phyloP scores from a whole-genome alignment of 2,888 invertebrate genomes.

The Buathra laborator region DNA sequence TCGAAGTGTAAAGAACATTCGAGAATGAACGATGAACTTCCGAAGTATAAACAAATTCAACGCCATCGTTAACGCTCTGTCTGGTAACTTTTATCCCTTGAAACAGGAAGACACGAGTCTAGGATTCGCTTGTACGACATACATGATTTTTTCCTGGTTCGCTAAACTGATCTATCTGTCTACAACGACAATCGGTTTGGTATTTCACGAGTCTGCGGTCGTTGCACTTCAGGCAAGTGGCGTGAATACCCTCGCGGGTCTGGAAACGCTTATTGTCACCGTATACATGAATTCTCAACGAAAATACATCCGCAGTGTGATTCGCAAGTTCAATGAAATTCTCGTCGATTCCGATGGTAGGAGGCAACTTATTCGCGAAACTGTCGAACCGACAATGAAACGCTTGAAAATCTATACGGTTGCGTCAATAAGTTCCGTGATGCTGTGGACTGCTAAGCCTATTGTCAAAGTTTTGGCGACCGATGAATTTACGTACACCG shows the following conservation, averaged over 20 bases:
- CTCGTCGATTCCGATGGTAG: conserved; percentile 59
- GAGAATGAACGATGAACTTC: conserved; percentile 68
- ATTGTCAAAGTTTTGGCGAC: conserved; percentile 59
- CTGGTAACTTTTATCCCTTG: conserved; percentile 72
- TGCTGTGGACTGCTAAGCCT: conserved; percentile 65
- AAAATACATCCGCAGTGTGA: conserved; percentile 61
- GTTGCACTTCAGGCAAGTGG: conserved; percentile 67
- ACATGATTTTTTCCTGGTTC: conserved; percentile 64
- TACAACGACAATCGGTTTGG: conserved; percentile 29
- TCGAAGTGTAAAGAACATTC: neutral
- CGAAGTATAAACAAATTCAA: conserved; percentile 68
- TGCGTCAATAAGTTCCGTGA: conserved; percentile 27
- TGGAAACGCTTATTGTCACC: conserved; percentile 66
- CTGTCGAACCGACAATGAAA: conserved; percentile 63
- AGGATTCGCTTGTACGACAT: conserved; percentile 37
- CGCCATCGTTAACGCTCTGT: conserved; percentile 63
- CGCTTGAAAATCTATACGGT: conserved; percentile 71
- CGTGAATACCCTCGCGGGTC: conserved; percentile 53
- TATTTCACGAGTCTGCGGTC: conserved; percentile 60
- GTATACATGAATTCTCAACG: conserved; percentile 67
- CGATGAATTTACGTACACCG: conserved; percentile 68
- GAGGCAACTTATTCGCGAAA: conserved; percentile 16
- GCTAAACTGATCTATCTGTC: conserved; percentile 42
- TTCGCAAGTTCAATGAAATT: conserved; percentile 66
- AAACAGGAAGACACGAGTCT: neutral